Evolutionary conservation across 2,113 vertebrate genomes (phyloP), one percentile per base, ranked within the genome.

Genomic region (Hemibagrus wyckioides): DNA sequence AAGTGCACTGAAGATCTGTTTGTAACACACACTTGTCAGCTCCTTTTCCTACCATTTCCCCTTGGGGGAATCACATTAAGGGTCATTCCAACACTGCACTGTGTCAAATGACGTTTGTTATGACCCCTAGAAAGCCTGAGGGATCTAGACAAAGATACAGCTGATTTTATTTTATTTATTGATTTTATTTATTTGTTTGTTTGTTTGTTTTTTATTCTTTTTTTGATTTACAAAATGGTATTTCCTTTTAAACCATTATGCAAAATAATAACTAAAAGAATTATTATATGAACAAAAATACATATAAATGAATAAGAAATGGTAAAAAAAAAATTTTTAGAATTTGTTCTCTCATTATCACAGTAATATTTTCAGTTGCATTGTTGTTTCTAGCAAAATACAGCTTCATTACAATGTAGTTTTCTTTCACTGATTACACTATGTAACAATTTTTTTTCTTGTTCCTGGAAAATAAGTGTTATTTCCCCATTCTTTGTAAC

Each of bases 1-100:
- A 76, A 77, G 11, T 50, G 25, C 44, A 77, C 5, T 50, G 73
- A 77, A 77, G 28, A n/a, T 14, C 33, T 50, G 44, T 77, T 77
- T 77, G 17, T n/a, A 50, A n/a, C 41, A 50, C 73, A 76, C 14
- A 52, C 69, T 79, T 79, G 75, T 79, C 48, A 79, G 76, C 48
- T 30, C 17, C 73, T 44, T 50, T 77, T 54, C 44, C 44, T 33
- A 79, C n/a, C 15, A 54, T 54, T 30, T 50, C 17, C 48, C 76
- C 15, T 54, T 54, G n/a, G 48, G 76, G 48, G n/a, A 79, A 33
- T 79, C 41, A 79, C 17, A 54, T 79, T 79, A 79, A 54, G 25
- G 17, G 48, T 15, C 50, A 79, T 54, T 54, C 6, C 25, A 79
- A 30, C 48, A 77, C 44, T 19, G 75, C 30, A 50, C 33, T 79